These are phyloP conservation scores for Syngnathus floridae DNA, from an alignment of 2,113 vertebrate genomes.

Conservation along the genomic window DNA sequence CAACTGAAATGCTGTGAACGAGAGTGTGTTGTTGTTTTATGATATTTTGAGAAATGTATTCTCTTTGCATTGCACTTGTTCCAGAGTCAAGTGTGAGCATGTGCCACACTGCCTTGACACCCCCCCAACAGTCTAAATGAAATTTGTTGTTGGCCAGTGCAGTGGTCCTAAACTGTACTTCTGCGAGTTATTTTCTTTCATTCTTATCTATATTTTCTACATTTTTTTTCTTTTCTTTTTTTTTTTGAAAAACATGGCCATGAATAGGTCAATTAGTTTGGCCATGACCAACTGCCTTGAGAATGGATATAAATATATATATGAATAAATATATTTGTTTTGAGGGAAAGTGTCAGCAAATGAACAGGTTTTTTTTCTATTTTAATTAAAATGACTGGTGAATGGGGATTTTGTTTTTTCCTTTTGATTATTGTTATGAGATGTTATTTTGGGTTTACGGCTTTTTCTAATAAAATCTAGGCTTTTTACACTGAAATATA, in stretches of 20 bases:
- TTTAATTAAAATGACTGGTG: slow-evolving; percentile 74
- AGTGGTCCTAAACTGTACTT: slow-evolving; percentile 42
- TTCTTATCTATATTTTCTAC: slow-evolving; percentile 60
- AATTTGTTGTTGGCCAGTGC: slow-evolving; percentile 44
- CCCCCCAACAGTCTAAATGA: slow-evolving; percentile 44
- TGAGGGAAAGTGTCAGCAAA: slow-evolving; percentile 66
- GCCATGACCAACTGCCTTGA: slow-evolving; percentile 74
- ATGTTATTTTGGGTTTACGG: slow-evolving; percentile 65
- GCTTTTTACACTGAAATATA: slow-evolving; percentile 78
- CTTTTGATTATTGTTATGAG: slow-evolving; percentile 57
- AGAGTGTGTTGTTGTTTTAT: slow-evolving; percentile 47
- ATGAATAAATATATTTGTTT: slow-evolving; percentile 64
- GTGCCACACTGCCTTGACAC: slow-evolving; percentile 56
- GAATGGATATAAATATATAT: slow-evolving; percentile 64
- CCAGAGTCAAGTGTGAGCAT: slow-evolving; percentile 50
- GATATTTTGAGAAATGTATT: slow-evolving; percentile 46
- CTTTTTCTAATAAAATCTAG: slow-evolving; percentile 72
- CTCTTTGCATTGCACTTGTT: slow-evolving; percentile 67
- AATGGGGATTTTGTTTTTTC: slow-evolving; percentile 60
- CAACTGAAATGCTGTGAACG: slow-evolving; percentile 56
- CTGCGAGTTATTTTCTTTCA: slow-evolving; percentile 35
- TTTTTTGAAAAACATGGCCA: slow-evolving; percentile 58
- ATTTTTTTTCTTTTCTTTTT: slow-evolving; percentile 16
- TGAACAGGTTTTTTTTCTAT: slow-evolving; percentile 65
- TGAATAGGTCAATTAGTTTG: slow-evolving; percentile 64